These are phyloP conservation scores for Diloba caeruleocephala DNA, from an alignment of 2,888 invertebrate genomes.

Conservation along the genomic window DNA sequence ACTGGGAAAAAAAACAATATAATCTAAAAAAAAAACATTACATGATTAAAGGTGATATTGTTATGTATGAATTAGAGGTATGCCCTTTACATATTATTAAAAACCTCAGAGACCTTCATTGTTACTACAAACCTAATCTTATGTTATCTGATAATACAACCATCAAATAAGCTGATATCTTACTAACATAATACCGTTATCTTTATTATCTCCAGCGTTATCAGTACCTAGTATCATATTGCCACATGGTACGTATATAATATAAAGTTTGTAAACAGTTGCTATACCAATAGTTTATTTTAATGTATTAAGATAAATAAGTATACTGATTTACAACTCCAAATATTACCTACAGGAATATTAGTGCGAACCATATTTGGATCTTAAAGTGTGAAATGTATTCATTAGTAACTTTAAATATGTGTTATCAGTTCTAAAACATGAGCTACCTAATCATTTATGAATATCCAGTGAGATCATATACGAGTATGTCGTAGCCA, in stretches of 20 bases:
- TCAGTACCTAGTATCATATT: slow-evolving; percentile 18
- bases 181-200: slow-evolving; percentile 54
- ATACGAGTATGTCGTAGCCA: background rate
- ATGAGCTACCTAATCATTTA: too few relatives aligned
- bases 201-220: slow-evolving; percentile 46
- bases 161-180: slow-evolving; percentile 32
- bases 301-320: too few relatives aligned
- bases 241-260: slow-evolving; percentile 9
- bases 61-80: too few relatives aligned
- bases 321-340: background rate
- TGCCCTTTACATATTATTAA: too few relatives aligned
- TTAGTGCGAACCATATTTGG: background rate
- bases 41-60: too few relatives aligned
- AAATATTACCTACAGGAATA: background rate
- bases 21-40: too few relatives aligned
- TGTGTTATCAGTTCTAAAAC: too few relatives aligned
- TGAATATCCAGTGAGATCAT: slow-evolving; percentile 10
- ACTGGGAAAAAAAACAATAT: too few relatives aligned
- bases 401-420: background rate
- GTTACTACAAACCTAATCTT: slow-evolving; percentile 4
- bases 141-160: slow-evolving; percentile 24
- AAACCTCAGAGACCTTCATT: too few relatives aligned
- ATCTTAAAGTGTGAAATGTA: background rate
- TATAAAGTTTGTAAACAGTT: slow-evolving; percentile 11
- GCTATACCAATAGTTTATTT: slow-evolving; percentile 8